Evolutionary conservation across 2,797 vertebrate genomes (phyloP).

Genomic region (Gallirallus australis): DNA sequence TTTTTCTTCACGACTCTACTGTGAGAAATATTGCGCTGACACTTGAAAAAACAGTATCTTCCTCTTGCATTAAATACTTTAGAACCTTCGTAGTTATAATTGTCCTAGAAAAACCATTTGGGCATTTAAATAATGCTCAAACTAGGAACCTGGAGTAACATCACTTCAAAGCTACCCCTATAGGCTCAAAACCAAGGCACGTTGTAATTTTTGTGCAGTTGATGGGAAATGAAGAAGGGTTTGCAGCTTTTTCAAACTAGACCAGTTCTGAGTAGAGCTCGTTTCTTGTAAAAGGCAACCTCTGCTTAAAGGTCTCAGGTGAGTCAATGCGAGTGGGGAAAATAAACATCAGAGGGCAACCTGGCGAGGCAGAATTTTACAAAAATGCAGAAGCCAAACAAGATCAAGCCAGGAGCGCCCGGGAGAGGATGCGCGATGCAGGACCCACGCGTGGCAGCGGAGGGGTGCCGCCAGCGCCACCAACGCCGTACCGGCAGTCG

Average conservation of each 20-base stretch:
- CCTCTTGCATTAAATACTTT: background rate
- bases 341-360: background rate
- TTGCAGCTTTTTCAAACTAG: background rate
- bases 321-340: fast-evolving
- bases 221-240: background rate
- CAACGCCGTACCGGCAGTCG: fast-evolving
- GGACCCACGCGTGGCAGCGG: fast-evolving
- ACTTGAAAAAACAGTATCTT: background rate
- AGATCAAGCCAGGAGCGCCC: fast-evolving
- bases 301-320: background rate
- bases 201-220: background rate
- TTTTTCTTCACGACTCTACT: background rate
- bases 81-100: background rate
- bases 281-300: background rate
- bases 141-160: background rate
- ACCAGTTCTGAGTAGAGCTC: background rate
- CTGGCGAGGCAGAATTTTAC: fast-evolving
- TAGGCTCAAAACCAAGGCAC: background rate
- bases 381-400: fast-evolving
- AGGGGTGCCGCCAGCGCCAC: fast-evolving
- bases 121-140: background rate
- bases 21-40: background rate
- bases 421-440: fast-evolving
- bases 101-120: background rate
- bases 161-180: background rate